Evolutionary conservation across 2,797 vertebrate genomes (phyloP).

Genomic region (Muscicapa comitata): DNA sequence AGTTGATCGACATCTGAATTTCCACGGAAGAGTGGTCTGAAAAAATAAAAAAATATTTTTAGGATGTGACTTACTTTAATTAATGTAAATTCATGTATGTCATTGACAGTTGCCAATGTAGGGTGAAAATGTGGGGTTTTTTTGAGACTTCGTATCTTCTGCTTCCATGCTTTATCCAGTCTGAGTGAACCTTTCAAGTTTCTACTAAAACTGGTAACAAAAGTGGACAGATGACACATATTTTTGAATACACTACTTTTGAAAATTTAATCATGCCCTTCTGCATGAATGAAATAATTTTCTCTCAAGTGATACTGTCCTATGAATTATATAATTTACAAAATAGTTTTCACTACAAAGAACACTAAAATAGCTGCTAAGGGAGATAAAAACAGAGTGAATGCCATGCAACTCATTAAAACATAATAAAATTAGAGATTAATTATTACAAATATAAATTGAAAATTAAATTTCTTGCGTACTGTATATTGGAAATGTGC

Average conservation of each 20-base stretch:
- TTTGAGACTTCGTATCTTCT: background rate
- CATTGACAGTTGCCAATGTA: background rate
- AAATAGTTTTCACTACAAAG: background rate
- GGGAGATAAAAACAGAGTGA: background rate
- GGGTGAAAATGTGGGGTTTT: background rate
- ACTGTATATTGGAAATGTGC: background rate
- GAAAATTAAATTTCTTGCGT: background rate
- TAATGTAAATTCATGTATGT: background rate
- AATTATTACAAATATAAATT: background rate
- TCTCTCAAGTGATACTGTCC: background rate
- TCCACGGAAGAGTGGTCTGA: slow-evolving; percentile 94
- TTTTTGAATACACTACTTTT: background rate
- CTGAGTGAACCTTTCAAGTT: background rate
- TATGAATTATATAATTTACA: background rate
- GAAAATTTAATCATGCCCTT: background rate
- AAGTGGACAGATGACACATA: background rate
- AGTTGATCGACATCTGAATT: slow-evolving; percentile 98
- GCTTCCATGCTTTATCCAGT: background rate
- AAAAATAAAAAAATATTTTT: slow-evolving; percentile 67
- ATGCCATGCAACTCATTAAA: background rate
- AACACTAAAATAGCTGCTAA: background rate
- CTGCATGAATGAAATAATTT: background rate
- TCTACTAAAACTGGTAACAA: background rate
- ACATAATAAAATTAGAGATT: background rate
- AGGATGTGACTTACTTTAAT: slow-evolving; percentile 1